Evolutionary conservation across 2,797 vertebrate species (phyloP), one percentile per base, ranked within the genome.

Genomic region (Myripristis jacobus): DNA sequence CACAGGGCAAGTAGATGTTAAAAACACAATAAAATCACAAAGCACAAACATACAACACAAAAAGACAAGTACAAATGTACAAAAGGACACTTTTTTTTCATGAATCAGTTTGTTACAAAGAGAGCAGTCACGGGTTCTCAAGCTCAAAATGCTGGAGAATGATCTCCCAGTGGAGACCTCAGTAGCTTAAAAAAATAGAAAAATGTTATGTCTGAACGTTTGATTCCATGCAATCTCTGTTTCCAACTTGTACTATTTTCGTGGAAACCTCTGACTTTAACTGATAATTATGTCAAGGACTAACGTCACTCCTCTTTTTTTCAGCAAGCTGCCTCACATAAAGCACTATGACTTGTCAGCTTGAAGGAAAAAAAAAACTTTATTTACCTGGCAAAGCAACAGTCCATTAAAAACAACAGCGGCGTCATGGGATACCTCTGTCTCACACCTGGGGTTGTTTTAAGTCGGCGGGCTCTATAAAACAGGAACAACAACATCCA

Each of bases 381-480:
- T 3, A 48, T 48, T 24, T 31, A 31, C 18, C 55, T 29, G 16
- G n/a, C 43, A 27, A 21, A 18, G 12, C 11, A 59, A 9, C 25
- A 31, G 24, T 4, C n/a, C 16, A 10, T 18, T 27, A 66, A 53
- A 54, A 24, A 66, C 24, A 38, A 6, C 2, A 65, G 27, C 54
- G 16, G 19, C 47, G 25, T 21, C 16, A 3, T 31, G 56, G 47
- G 21, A 75, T 6, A 61, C 4, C 13, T 21, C 60, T 58, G 16
- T 53, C 46, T 65, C 54, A 59, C 70, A 76, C 75, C 65, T 83
- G 64, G 41, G 27, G 75, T 57, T 74, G 12, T 31, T 54, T 54
- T 36, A 46, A 31, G 61, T 55, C 25, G 15, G 15, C 52, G 44
- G 31, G 60, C 41, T 73, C 24, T 46, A 34, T 65, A 72, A 82